phyloP scores from a whole-genome alignment of 2,888 invertebrate genomes.

The Furcula furcula region DNA sequence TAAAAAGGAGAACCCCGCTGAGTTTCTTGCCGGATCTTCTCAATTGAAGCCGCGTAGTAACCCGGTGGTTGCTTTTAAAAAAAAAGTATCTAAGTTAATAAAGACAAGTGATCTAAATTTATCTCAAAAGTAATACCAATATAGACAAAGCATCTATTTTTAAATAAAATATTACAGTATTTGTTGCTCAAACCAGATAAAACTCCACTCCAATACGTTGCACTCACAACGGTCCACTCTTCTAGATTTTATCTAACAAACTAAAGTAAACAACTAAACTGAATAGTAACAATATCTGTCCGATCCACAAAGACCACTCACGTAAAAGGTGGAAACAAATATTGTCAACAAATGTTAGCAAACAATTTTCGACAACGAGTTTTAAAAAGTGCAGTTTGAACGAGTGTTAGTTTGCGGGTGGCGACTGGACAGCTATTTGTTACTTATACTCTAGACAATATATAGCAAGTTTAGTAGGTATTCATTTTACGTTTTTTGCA shows the following conservation, averaged over 20 bases:
- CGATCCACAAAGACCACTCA: constrained; percentile 30
- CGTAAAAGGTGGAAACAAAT: constrained; percentile 33
- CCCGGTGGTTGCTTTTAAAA: too few relatives aligned
- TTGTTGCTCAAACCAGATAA: background rate
- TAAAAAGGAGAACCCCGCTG: too few relatives aligned
- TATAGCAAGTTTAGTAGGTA: background rate
- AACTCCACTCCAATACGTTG: background rate
- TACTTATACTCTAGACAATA: constrained; percentile 12
- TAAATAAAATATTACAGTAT: background rate
- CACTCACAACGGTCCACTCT: background rate
- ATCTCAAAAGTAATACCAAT: too few relatives aligned
- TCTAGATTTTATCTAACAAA: constrained; percentile 22
- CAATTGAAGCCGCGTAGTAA: too few relatives aligned
- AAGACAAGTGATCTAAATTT: too few relatives aligned
- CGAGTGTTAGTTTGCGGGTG: constrained; percentile 8
- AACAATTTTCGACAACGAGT: constrained; percentile 24
- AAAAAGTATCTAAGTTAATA: too few relatives aligned
- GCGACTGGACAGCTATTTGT: constrained; percentile 16
- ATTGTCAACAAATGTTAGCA: constrained; percentile 25
- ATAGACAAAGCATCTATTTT: too few relatives aligned
- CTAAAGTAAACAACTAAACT: constrained; percentile 22
- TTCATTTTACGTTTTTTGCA: too few relatives aligned
- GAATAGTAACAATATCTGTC: constrained; percentile 38
- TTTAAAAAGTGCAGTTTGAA: constrained; percentile 31
- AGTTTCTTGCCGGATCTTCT: too few relatives aligned